These are phyloP conservation scores for Lasioglossum figueresi DNA, from an alignment of 2,888 invertebrate species.

Conservation along the genomic window DNA sequence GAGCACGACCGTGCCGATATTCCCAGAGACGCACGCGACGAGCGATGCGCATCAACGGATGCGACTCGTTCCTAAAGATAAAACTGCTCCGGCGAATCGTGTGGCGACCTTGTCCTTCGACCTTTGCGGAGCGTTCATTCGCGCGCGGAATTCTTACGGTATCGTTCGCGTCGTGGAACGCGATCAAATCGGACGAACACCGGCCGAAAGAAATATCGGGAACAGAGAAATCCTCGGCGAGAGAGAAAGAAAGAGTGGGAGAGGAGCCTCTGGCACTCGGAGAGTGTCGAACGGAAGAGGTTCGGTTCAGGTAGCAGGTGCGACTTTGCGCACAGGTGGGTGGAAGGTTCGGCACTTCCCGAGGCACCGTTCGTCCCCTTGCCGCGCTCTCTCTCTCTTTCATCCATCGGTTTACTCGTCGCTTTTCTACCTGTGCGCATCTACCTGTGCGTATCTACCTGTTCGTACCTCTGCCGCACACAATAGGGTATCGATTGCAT, in stretches of 20 bases:
- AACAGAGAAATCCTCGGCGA: background rate
- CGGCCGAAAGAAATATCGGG: background rate
- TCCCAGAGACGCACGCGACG: background rate
- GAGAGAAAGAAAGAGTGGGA: background rate
- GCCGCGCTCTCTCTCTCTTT: background rate
- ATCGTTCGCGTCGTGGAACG: background rate
- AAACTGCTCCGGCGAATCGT: slow-evolving; percentile 7
- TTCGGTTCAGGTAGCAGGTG: slow-evolving; percentile 66
- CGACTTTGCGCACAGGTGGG: slow-evolving; percentile 66
- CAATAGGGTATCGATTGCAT: slow-evolving; percentile 74
- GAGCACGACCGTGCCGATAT: slow-evolving; percentile 20
- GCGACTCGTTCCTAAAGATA: slow-evolving; percentile 41
- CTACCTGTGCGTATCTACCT: slow-evolving; percentile 40
- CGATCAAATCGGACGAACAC: background rate
- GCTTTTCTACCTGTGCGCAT: slow-evolving; percentile 35
- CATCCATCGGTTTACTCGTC: background rate
- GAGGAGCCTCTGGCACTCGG: background rate
- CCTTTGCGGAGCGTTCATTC: slow-evolving; percentile 29
- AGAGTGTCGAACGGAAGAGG: slow-evolving; percentile 29
- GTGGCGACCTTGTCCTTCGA: slow-evolving; percentile 51
- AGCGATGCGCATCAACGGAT: slow-evolving; percentile 4
- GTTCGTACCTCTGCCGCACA: slow-evolving; percentile 29
- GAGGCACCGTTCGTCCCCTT: slow-evolving; percentile 23
- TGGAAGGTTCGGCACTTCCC: slow-evolving; percentile 48
- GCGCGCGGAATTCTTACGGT: background rate